phyloP scores from a whole-genome alignment of 2,888 invertebrate species.

The Xylocampa areola region DNA sequence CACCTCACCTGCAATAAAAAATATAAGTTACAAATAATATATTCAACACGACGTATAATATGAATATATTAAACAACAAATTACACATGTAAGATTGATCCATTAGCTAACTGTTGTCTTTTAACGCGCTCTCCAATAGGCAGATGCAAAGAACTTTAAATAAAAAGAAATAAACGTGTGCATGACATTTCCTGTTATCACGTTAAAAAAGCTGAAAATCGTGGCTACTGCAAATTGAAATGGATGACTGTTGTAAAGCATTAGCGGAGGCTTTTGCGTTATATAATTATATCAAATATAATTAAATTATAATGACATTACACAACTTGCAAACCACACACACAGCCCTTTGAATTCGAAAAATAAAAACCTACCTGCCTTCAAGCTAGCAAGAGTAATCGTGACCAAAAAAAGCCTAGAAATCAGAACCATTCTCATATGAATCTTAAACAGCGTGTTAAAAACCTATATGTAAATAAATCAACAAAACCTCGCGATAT shows the following conservation, averaged over 20 bases:
- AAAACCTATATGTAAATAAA: slow-evolving; percentile 32
- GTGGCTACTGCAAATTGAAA: neutral
- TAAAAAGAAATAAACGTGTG: neutral
- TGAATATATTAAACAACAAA: slow-evolving; percentile 4
- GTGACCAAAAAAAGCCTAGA: neutral
- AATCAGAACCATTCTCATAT: slow-evolving; percentile 1
- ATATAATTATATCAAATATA: no score
- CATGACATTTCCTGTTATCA: neutral
- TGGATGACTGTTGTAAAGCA: neutral
- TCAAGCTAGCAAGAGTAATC: neutral
- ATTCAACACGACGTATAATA: neutral
- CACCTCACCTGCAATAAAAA: slow-evolving; percentile 16
- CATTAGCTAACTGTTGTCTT: neutral
- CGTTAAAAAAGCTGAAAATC: neutral
- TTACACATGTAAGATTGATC: slow-evolving; percentile 3
- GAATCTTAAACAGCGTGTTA: neutral
- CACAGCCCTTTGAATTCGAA: neutral
- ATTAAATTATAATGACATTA: neutral
- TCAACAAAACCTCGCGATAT: slow-evolving; percentile 27
- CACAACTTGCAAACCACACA: neutral
- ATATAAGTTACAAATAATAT: slow-evolving; percentile 3
- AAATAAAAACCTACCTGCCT: neutral
- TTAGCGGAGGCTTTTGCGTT: no score
- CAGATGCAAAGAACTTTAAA: neutral
- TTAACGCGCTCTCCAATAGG: neutral